Evolutionary conservation across 2,888 invertebrate species (phyloP).

Genomic region (Aproaerema taeniolella): DNA sequence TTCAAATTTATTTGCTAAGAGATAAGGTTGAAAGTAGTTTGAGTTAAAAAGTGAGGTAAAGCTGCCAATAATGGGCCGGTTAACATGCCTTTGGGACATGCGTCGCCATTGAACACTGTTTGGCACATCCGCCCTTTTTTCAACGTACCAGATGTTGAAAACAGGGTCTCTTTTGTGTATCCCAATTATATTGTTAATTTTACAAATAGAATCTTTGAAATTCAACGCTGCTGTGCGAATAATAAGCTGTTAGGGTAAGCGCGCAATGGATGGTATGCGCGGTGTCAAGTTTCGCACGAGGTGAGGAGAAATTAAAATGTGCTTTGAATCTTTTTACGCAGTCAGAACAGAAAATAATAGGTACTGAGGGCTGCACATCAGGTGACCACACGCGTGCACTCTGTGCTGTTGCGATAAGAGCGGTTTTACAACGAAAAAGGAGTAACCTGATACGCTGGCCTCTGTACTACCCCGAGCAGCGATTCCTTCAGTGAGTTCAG

Average conservation of each 20-base stretch:
- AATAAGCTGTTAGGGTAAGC: slow-evolving; percentile 69
- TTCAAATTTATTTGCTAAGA: slow-evolving; percentile 21
- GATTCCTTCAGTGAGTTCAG: too few relatives aligned
- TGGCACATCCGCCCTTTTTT: slow-evolving; percentile 75
- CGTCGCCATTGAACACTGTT: slow-evolving; percentile 64
- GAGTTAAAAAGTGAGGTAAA: slow-evolving; percentile 15
- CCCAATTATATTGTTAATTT: slow-evolving; percentile 78
- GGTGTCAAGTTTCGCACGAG: slow-evolving; percentile 38
- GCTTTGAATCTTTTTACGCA: too few relatives aligned
- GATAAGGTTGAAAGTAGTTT: slow-evolving; percentile 24
- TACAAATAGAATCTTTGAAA: slow-evolving; percentile 66
- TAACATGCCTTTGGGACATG: slow-evolving; percentile 56
- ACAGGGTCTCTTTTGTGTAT: slow-evolving; percentile 45
- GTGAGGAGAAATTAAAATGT: slow-evolving; percentile 24
- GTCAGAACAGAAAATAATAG: too few relatives aligned
- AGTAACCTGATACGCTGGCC: too few relatives aligned
- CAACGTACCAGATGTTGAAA: slow-evolving; percentile 64
- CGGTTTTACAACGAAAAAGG: too few relatives aligned
- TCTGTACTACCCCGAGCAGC: too few relatives aligned
- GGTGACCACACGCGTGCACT: too few relatives aligned
- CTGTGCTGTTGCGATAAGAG: too few relatives aligned
- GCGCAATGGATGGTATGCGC: slow-evolving; percentile 29
- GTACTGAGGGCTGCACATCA: too few relatives aligned
- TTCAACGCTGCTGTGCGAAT: slow-evolving; percentile 60
- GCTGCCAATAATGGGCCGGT: slow-evolving; percentile 15